These are phyloP conservation scores for Arenicola marina DNA, from an alignment of 2,888 invertebrate species.

Conservation along the genomic window DNA sequence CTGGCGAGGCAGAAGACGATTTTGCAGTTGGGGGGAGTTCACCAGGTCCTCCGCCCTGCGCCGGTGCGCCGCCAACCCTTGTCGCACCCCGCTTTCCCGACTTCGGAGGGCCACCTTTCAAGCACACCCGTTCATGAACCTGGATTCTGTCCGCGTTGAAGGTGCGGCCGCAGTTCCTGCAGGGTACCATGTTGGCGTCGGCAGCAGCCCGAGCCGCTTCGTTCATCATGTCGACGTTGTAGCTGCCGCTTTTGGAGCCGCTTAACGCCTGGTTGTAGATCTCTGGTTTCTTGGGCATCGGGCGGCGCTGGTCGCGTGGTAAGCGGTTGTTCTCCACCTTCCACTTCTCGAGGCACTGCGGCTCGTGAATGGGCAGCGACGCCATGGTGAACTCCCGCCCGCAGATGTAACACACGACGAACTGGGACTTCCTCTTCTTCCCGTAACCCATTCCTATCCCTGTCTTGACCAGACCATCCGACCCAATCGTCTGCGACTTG, in stretches of 20 bases:
- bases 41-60: not conserved
- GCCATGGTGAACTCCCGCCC: constrained; percentile 69
- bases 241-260: not conserved
- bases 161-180: constrained; percentile 25
- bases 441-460: no score
- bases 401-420: constrained; percentile 68
- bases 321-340: constrained; percentile 66
- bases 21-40: not conserved
- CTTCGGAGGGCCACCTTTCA: constrained; percentile 9
- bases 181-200: constrained; percentile 23
- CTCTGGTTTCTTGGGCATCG: constrained; percentile 67
- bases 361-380: constrained; percentile 70
- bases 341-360: constrained; percentile 71
- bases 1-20: not conserved
- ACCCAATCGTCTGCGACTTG: not conserved
- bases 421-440: constrained; percentile 17
- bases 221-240: constrained; percentile 41
- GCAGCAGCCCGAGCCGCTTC: constrained; percentile 36
- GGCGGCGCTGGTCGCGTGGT: constrained; percentile 64
- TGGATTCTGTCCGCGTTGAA: constrained; percentile 26
- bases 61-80: not conserved
- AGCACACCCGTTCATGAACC: constrained; percentile 25
- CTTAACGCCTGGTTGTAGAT: constrained; percentile 11
- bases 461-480: not conserved
- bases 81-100: not conserved